Evolutionary conservation across 2,888 invertebrate genomes (phyloP).

Genomic region (Gari tellinella): DNA sequence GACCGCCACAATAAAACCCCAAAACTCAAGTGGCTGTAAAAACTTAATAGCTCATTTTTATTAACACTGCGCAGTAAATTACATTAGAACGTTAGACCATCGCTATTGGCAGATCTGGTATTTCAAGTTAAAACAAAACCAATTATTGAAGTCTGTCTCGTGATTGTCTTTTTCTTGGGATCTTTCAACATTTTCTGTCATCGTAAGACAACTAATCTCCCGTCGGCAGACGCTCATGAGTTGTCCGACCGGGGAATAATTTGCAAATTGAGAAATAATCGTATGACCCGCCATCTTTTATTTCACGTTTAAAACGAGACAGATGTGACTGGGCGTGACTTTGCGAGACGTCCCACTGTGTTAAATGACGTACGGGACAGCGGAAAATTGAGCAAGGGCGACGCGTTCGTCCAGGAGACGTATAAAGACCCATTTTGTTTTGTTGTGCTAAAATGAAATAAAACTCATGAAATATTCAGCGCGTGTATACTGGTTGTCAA

Average conservation of each 20-base stretch:
- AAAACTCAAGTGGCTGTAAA: no score
- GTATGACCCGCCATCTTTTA: slow-evolving; percentile 57
- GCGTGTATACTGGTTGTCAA: slow-evolving; percentile 9
- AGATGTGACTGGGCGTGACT: slow-evolving; percentile 67
- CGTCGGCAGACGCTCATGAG: slow-evolving; percentile 56
- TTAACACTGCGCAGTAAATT: no score
- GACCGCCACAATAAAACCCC: no score
- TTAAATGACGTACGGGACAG: slow-evolving; percentile 58
- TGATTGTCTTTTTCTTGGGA: no score
- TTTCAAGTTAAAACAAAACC: no score
- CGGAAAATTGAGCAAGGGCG: slow-evolving; percentile 30
- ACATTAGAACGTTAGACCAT: no score
- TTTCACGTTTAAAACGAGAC: slow-evolving; percentile 61
- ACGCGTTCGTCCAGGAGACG: slow-evolving; percentile 40
- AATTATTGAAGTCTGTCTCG: no score
- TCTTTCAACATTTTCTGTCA: no score
- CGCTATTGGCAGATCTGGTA: no score
- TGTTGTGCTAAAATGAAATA: slow-evolving; percentile 53
- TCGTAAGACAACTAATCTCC: neutral
- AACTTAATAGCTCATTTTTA: no score
- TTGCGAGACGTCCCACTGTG: slow-evolving; percentile 61
- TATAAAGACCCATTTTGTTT: slow-evolving; percentile 30
- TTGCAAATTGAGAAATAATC: slow-evolving; percentile 56
- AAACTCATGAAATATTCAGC: slow-evolving; percentile 61
- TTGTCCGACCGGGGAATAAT: slow-evolving; percentile 43